phyloP scores from a whole-genome alignment of 2,888 invertebrate species.

The Xanthorhoe designata region DNA sequence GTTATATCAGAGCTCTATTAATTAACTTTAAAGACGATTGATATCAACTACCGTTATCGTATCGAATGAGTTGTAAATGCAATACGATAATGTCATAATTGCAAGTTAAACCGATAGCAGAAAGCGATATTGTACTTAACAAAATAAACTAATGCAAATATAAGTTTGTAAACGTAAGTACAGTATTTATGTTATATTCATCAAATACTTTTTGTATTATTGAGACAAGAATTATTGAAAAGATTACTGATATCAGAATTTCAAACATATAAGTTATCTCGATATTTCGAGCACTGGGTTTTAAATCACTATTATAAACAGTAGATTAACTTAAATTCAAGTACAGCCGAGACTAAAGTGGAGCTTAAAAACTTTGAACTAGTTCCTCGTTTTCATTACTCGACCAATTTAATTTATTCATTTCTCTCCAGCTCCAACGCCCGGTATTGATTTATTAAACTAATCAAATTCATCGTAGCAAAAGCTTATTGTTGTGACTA shows the following conservation, averaged over 20 bases:
- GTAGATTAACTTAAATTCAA: conserved; percentile 1
- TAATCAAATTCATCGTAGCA: conserved; percentile 17
- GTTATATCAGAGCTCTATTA: conserved; percentile 5
- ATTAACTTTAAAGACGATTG: conserved; percentile 6
- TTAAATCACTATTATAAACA: not conserved
- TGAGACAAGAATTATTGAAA: not conserved
- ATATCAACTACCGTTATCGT: not conserved
- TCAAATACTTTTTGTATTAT: not conserved
- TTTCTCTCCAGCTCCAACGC: conserved; percentile 5
- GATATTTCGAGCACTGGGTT: not conserved
- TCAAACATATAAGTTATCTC: no score
- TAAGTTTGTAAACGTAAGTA: no score
- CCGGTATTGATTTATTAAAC: conserved; percentile 17
- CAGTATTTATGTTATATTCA: no score
- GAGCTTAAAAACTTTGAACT: not conserved
- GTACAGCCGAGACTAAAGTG: not conserved
- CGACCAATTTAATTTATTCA: conserved; percentile 2
- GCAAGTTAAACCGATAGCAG: not conserved
- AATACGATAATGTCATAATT: conserved; percentile 1
- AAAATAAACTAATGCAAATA: not conserved
- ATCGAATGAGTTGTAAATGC: not conserved
- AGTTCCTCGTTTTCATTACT: conserved; percentile 1
- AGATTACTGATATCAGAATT: no score
- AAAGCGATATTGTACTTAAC: not conserved
- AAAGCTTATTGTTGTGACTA: conserved; percentile 19